These are phyloP conservation scores for Synanthedon formicaeformis DNA, from an alignment of 2,888 invertebrate genomes.

Conservation along the genomic window DNA sequence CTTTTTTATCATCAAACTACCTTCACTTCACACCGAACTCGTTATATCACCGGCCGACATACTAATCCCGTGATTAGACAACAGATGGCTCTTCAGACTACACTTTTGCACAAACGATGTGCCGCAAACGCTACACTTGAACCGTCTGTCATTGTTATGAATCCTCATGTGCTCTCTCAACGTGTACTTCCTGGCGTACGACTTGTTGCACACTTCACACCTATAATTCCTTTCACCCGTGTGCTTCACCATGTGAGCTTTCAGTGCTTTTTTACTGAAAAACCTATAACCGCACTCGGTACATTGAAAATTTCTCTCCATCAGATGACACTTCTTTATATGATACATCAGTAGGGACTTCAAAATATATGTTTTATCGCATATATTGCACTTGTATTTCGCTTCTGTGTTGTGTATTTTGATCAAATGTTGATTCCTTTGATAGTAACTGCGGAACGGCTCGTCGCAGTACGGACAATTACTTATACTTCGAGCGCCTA, in stretches of 20 bases:
- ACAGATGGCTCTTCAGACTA: constrained; percentile 47
- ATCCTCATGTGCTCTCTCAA: constrained; percentile 50
- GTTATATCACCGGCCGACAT: constrained; percentile 41
- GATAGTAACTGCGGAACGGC: constrained; percentile 50
- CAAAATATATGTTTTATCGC: constrained; percentile 37
- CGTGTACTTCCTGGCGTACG: constrained; percentile 50
- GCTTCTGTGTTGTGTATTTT: constrained; percentile 54
- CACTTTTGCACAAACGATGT: constrained; percentile 53
- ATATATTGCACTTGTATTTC: constrained; percentile 54
- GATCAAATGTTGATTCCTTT: constrained; percentile 49
- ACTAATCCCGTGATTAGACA: constrained; percentile 50
- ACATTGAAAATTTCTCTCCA: constrained; percentile 59
- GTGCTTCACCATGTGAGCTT: constrained; percentile 63
- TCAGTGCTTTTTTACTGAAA: constrained; percentile 64
- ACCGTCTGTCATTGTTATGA: constrained; percentile 50
- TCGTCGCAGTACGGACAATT: constrained; percentile 51
- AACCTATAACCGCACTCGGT: constrained; percentile 62
- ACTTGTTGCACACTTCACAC: constrained; percentile 46
- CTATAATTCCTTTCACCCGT: constrained; percentile 45
- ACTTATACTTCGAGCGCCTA: constrained; percentile 43
- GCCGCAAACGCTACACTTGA: constrained; percentile 41
- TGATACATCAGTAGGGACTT: constrained; percentile 52
- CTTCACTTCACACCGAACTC: too few relatives aligned
- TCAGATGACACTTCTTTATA: constrained; percentile 57
- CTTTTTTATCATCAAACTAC: too few relatives aligned